Evolutionary conservation across 2,888 invertebrate genomes (phyloP).

Genomic region (Leucoma salicis): DNA sequence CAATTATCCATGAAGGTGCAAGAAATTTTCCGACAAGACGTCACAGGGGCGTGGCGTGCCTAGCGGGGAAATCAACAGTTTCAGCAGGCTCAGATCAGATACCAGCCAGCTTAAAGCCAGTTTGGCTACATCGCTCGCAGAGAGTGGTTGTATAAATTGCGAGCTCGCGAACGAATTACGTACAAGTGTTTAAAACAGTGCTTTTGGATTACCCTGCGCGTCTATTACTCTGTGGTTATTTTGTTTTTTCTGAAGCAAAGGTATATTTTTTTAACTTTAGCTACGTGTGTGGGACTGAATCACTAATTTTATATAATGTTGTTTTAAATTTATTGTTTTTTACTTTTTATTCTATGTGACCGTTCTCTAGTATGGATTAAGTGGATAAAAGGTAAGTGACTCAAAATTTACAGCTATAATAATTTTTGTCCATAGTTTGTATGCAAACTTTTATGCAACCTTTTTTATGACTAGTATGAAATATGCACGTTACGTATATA

Average conservation of each 20-base stretch:
- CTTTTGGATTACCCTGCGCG: conserved; percentile 6
- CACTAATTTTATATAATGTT: conserved; percentile 23
- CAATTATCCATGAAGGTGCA: conserved; percentile 34
- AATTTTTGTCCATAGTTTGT: no score
- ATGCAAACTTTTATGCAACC: no score
- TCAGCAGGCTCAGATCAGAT: conserved; percentile 32
- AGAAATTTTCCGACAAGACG: conserved; percentile 45
- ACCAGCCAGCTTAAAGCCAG: conserved; percentile 27
- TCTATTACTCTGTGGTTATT: conserved; percentile 7
- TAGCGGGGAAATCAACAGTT: conserved; percentile 37
- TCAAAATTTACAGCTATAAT: no score
- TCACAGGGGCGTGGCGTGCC: conserved; percentile 18
- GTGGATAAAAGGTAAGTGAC: neutral
- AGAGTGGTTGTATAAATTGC: conserved; percentile 16
- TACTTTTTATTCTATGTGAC: neutral
- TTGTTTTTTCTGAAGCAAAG: neutral
- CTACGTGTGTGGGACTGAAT: conserved; percentile 23
- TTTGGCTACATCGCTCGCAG: conserved; percentile 19
- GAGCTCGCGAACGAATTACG: conserved; percentile 22
- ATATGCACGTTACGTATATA: no score
- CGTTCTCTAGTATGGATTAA: neutral
- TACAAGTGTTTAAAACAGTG: conserved; percentile 15
- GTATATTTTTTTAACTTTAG: neutral
- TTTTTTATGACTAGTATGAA: no score
- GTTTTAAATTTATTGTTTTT: conserved; percentile 9